A percentile compares a stretch with the other conserved stretches of the same genome.
These are phyloP conservation scores for Romanogobio albipinnatus DNA, from an alignment of 2,113 vertebrate genomes.

Conservation along the genomic window DNA sequence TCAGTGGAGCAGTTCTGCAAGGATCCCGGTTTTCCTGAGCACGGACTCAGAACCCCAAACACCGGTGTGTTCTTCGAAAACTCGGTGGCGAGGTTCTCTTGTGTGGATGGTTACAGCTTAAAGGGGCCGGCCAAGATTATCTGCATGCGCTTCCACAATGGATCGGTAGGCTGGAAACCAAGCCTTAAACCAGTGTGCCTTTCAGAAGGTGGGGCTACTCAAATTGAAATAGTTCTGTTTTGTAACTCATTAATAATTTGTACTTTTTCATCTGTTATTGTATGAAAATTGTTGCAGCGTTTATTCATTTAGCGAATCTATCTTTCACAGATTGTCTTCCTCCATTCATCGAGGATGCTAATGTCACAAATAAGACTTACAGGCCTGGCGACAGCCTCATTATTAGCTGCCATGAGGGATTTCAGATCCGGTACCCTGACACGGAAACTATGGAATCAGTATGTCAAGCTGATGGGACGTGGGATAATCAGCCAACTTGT, in stretches of 20 bases:
- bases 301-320: neutral
- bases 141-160: constrained; percentile 79
- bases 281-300: neutral
- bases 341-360: constrained; percentile 83
- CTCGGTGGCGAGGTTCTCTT: constrained; percentile 80
- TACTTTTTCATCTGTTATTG: neutral
- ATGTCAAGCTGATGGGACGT: constrained; percentile 81
- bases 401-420: constrained; percentile 83
- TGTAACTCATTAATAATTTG: neutral
- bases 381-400: constrained; percentile 79
- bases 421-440: constrained; percentile 84
- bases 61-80: constrained; percentile 80
- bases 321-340: constrained; percentile 78
- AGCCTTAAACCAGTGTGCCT: constrained; percentile 80
- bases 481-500: constrained; percentile 85
- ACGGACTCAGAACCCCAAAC: constrained; percentile 80
- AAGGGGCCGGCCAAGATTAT: constrained; percentile 81
- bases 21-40: constrained; percentile 80
- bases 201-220: constrained; percentile 77
- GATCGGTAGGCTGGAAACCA: constrained; percentile 83
- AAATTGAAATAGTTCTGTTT: neutral
- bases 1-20: constrained; percentile 67
- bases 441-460: constrained; percentile 80
- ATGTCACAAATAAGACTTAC: constrained; percentile 84
- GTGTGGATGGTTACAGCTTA: constrained; percentile 82